Conservation (phyloP, 2,888 invertebrate genomes). For the Andrena hattorfiana region DNA sequence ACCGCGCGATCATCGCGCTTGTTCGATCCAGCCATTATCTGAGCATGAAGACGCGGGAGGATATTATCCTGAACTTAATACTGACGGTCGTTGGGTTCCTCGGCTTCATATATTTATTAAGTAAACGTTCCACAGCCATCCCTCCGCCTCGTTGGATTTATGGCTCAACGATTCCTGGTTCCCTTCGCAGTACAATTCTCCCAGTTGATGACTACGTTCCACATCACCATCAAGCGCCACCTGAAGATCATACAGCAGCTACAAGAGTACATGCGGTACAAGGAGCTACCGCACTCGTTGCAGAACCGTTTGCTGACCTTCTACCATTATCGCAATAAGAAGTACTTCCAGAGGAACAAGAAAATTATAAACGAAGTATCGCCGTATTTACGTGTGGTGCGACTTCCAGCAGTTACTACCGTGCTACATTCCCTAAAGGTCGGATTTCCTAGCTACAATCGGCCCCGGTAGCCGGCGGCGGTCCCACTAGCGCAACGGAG, state of each 20-base stretch:
- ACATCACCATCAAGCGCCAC: constrained; percentile 72
- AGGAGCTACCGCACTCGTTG: constrained; percentile 82
- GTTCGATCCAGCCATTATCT: constrained; percentile 77
- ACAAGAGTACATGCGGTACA: constrained; percentile 84
- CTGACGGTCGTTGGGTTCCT: constrained; percentile 77
- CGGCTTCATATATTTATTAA: constrained; percentile 78
- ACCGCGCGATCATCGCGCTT: constrained; percentile 77
- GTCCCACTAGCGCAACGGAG: too few species aligned
- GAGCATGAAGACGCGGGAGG: constrained; percentile 75
- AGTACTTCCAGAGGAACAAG: constrained; percentile 82
- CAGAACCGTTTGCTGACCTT: constrained; percentile 82
- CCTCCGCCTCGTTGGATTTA: background rate
- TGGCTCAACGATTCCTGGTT: background rate
- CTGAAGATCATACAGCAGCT: constrained; percentile 81
- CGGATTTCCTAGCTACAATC: too few species aligned
- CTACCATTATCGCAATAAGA: constrained; percentile 83
- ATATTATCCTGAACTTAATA: constrained; percentile 77
- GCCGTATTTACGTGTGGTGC: constrained; percentile 80
- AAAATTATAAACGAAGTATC: constrained; percentile 83
- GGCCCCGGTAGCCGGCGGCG: too few species aligned
- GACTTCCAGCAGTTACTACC: background rate
- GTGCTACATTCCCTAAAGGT: too few species aligned
- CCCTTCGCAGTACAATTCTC: constrained; percentile 68
- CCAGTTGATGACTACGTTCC: constrained; percentile 73
- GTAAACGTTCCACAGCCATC: constrained; percentile 56